These are phyloP conservation scores for Diaphora mendica DNA, from an alignment of 2,888 invertebrate species.

Conservation along the genomic window DNA sequence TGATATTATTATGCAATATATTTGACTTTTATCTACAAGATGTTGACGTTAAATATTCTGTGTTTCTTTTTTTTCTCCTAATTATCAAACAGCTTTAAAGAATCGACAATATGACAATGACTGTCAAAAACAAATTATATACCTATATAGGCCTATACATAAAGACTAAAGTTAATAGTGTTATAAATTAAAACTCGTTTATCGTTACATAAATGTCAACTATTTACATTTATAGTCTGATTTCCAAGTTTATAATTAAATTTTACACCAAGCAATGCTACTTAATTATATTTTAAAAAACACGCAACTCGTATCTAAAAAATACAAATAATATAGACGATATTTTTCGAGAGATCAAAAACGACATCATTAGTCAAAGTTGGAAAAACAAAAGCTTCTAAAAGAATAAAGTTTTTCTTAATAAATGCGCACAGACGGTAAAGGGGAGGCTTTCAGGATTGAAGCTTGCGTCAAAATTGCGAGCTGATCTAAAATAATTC, in stretches of 20 bases:
- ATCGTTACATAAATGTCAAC: too few relatives aligned
- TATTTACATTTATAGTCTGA: too few relatives aligned
- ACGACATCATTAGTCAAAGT: slow-evolving; percentile 25
- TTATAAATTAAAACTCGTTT: not conserved
- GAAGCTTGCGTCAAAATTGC: slow-evolving; percentile 50
- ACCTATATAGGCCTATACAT: not conserved
- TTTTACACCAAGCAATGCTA: not conserved
- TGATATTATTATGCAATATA: too few relatives aligned
- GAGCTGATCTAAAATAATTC: slow-evolving; percentile 48
- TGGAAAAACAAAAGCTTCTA: slow-evolving; percentile 23
- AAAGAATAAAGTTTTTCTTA: slow-evolving; percentile 32
- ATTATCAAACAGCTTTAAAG: too few relatives aligned
- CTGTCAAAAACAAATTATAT: too few relatives aligned
- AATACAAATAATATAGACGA: not conserved
- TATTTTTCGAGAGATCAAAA: slow-evolving; percentile 16
- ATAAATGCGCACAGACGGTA: slow-evolving; percentile 29
- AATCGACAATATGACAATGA: too few relatives aligned
- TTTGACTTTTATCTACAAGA: too few relatives aligned
- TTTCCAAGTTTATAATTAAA: too few relatives aligned
- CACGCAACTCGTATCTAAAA: not conserved
- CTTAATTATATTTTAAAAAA: not conserved
- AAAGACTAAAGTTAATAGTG: not conserved
- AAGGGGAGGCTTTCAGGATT: slow-evolving; percentile 37
- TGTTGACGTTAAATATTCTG: too few relatives aligned
- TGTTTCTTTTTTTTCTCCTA: too few relatives aligned